Evolutionary conservation across 2,113 vertebrate species (phyloP).

Genomic region (Nymphicus hollandicus): DNA sequence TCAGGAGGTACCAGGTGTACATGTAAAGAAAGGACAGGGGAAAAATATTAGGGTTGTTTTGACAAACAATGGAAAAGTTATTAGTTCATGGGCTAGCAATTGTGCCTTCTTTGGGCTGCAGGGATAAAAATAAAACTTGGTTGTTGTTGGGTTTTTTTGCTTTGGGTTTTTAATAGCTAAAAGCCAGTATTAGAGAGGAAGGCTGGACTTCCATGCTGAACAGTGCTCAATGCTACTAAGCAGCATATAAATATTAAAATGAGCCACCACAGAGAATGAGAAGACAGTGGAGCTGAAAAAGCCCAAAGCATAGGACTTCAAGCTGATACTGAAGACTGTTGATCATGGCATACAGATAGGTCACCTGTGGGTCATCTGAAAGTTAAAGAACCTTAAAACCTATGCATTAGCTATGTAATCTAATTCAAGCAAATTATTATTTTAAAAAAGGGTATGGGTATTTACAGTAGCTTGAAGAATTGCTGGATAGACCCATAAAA

Average conservation of each 20-base stretch:
- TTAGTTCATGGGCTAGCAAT: not conserved
- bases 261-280: not conserved
- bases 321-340: not conserved
- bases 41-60: not conserved
- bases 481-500: not conserved
- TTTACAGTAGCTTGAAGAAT: not conserved
- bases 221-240: not conserved
- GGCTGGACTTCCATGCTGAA: not conserved
- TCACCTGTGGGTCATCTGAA: not conserved
- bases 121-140: not conserved
- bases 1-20: not conserved
- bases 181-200: not conserved
- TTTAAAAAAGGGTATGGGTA: not conserved
- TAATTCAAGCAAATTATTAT: not conserved
- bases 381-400: not conserved
- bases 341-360: not conserved
- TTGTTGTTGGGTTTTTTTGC: not conserved
- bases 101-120: not conserved
- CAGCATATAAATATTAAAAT: not conserved
- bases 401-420: not conserved
- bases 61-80: not conserved
- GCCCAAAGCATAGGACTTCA: not conserved
- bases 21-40: not conserved
- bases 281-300: not conserved
- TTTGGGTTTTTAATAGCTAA: not conserved